These are phyloP conservation scores for Montipora efflorescens DNA, from an alignment of 64 coral and sea anemone genomes.

Conservation along the genomic window DNA sequence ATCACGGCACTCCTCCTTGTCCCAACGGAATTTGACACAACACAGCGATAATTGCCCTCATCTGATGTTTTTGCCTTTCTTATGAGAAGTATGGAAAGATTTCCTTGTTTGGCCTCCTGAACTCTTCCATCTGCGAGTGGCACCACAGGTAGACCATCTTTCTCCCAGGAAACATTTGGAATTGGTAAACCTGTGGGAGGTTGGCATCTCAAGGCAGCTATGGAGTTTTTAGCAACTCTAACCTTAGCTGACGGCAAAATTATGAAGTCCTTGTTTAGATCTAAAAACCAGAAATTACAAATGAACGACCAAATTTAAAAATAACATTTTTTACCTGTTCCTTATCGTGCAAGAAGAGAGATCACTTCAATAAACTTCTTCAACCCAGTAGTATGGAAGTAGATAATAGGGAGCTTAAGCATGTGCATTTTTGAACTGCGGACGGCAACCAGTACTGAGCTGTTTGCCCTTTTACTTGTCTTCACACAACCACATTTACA, in stretches of 20 bases:
- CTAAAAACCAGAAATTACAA: neutral
- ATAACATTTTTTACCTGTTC: too few relatives aligned
- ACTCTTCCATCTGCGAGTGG: neutral
- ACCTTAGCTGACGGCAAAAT: neutral
- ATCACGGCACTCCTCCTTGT: neutral
- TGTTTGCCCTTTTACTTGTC: too few relatives aligned
- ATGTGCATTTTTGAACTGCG: too few relatives aligned
- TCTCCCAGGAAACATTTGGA: constrained; percentile 24
- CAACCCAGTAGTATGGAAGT: too few relatives aligned
- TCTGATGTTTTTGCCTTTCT: neutral
- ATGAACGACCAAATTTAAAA: neutral
- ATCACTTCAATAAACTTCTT: too few relatives aligned
- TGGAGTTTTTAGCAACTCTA: neutral
- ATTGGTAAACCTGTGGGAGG: constrained; percentile 17
- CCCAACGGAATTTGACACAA: constrained; percentile 6
- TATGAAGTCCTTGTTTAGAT: constrained; percentile 6
- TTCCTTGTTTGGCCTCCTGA: neutral
- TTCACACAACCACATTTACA: too few relatives aligned
- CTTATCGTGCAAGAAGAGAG: too few relatives aligned
- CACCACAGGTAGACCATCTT: constrained; percentile 1
- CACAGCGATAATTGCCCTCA: neutral
- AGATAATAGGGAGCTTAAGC: too few relatives aligned
- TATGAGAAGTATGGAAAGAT: neutral
- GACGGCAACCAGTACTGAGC: too few relatives aligned
- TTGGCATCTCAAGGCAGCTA: neutral